phyloP scores from a whole-genome alignment of 2,113 vertebrate genomes.

The Monarcha castaneiventris region DNA sequence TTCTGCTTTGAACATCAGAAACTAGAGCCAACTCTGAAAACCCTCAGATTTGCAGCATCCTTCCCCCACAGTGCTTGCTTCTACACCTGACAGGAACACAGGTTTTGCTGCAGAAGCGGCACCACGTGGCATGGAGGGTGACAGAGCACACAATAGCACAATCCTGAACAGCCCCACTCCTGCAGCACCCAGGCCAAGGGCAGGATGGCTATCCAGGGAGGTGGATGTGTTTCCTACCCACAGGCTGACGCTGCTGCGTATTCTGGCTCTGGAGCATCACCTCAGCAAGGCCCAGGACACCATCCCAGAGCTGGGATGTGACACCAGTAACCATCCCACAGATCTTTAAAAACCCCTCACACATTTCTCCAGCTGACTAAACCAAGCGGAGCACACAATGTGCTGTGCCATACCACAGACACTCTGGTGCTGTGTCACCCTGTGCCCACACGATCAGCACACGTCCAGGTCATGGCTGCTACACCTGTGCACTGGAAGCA shows the following conservation, averaged over 20 bases:
- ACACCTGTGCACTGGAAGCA: background rate
- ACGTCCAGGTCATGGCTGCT: too few relatives aligned
- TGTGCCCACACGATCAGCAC: accelerated
- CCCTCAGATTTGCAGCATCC: background rate
- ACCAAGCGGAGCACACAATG: background rate
- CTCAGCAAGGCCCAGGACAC: background rate
- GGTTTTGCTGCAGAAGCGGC: background rate
- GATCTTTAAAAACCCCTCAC: accelerated
- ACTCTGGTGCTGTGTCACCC: background rate
- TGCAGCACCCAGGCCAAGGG: background rate
- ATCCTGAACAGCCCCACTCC: accelerated
- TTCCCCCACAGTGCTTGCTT: background rate
- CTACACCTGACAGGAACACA: accelerated
- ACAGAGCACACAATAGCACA: background rate
- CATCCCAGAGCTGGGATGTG: background rate
- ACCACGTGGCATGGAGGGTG: accelerated
- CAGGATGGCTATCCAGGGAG: background rate
- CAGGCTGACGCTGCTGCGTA: accelerated
- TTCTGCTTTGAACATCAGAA: background rate
- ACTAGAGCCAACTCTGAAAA: background rate
- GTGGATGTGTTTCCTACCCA: background rate
- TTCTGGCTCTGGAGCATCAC: accelerated
- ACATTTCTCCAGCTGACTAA: accelerated
- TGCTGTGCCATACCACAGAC: background rate
- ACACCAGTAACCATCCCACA: accelerated